Percentiles rank a stretch among this genome's conserved stretches.
Evolutionary conservation across 2,113 vertebrate genomes (phyloP).

Genomic region (Burhinus oedicnemus): DNA sequence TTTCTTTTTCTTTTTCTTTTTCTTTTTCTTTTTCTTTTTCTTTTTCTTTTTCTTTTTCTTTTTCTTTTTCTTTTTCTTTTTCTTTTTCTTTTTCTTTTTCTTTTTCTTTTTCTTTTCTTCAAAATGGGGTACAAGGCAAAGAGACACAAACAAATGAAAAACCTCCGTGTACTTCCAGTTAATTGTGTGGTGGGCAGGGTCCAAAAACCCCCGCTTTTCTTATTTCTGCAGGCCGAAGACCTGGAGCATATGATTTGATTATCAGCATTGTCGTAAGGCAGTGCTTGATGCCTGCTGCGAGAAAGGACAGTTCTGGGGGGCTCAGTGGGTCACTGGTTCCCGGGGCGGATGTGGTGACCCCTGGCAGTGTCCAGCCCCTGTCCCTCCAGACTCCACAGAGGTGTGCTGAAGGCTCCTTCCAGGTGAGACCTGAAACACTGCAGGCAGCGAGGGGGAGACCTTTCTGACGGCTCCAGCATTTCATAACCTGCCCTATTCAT

Average conservation of each 20-base stretch:
- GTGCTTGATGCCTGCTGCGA: background rate
- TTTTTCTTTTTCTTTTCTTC: background rate
- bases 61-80: too few relatives aligned
- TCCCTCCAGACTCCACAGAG: background rate
- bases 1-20: background rate
- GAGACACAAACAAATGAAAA: background rate
- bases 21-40: too few relatives aligned
- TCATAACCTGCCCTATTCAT: background rate
- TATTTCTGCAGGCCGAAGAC: background rate
- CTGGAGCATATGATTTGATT: background rate
- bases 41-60: too few relatives aligned
- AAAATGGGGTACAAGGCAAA: background rate
- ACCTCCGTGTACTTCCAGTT: background rate
- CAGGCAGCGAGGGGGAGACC: rapidly evolving
- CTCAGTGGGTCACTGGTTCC: background rate
- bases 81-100: too few relatives aligned
- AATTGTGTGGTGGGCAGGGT: background rate
- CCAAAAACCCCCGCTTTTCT: background rate
- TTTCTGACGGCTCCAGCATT: background rate
- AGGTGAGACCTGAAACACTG: rapidly evolving
- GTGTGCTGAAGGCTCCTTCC: background rate
- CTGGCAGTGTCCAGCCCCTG: background rate
- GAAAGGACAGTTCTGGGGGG: background rate
- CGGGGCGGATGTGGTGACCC: rapidly evolving
- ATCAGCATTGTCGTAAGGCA: background rate